Evolutionary conservation across 2,888 invertebrate genomes (phyloP).

Genomic region (Smittia sp.): DNA sequence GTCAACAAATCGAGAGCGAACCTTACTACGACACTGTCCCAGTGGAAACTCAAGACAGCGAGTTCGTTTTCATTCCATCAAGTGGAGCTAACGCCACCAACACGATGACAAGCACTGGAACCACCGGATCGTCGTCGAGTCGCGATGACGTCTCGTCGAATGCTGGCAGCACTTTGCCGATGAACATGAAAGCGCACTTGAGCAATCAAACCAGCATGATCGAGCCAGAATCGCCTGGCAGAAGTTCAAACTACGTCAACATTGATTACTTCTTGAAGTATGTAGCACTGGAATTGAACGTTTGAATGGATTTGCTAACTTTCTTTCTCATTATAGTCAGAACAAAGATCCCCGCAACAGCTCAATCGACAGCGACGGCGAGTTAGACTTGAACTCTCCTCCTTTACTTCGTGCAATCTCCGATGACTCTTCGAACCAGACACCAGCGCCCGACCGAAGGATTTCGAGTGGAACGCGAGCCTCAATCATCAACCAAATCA

Average conservation of each 20-base stretch:
- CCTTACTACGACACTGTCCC: slow-evolving; percentile 73
- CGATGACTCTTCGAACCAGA: slow-evolving; percentile 57
- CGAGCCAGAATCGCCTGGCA: slow-evolving; percentile 75
- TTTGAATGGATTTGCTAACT: background rate
- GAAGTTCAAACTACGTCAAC: slow-evolving; percentile 85
- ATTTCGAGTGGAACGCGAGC: slow-evolving; percentile 65
- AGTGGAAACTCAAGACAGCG: slow-evolving; percentile 64
- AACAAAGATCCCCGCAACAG: slow-evolving; percentile 55
- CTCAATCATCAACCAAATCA: slow-evolving; percentile 83
- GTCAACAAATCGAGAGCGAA: slow-evolving; percentile 60
- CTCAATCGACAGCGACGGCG: slow-evolving; percentile 58
- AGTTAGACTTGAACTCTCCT: slow-evolving; percentile 56
- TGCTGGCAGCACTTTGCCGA: slow-evolving; percentile 59
- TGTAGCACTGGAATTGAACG: slow-evolving; percentile 50
- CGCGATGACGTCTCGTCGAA: slow-evolving; percentile 62
- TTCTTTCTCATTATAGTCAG: slow-evolving; percentile 47
- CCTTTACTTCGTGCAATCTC: slow-evolving; percentile 61
- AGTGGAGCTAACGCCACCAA: slow-evolving; percentile 52
- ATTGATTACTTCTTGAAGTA: slow-evolving; percentile 88
- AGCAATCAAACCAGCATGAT: slow-evolving; percentile 54
- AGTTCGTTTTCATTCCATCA: slow-evolving; percentile 73
- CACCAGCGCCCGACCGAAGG: slow-evolving; percentile 52
- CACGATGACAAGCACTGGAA: slow-evolving; percentile 36
- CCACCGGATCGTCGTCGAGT: slow-evolving; percentile 61
- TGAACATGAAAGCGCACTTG: slow-evolving; percentile 50